Percentiles rank a stretch among this genome's conserved stretches.
phyloP scores from a whole-genome alignment of 2,888 invertebrate species.

The Monochamus alternatus region DNA sequence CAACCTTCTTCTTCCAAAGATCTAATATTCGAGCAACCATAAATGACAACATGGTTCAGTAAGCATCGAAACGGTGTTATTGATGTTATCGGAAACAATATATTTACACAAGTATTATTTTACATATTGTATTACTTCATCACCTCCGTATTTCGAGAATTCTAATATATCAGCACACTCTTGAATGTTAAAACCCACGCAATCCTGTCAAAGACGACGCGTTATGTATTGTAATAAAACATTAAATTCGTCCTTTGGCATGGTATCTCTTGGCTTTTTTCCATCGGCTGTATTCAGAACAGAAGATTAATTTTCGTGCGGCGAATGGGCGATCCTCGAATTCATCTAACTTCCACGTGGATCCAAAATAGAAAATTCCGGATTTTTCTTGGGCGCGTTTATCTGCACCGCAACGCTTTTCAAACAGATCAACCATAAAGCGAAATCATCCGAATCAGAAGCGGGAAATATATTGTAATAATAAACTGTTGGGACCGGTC shows the following conservation, averaged over 20 bases:
- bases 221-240: constrained; percentile 23
- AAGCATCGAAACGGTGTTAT: too few species aligned
- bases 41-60: too few species aligned
- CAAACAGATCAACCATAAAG: background rate
- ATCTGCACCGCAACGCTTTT: background rate
- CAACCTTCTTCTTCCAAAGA: too few species aligned
- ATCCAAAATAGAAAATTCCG: constrained; percentile 17
- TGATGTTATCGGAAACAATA: too few species aligned
- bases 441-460: background rate
- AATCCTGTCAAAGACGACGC: background rate
- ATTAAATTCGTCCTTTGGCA: constrained; percentile 40
- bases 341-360: constrained; percentile 29
- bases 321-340: constrained; percentile 8
- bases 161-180: background rate
- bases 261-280: constrained; percentile 44
- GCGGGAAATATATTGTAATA: constrained; percentile 1
- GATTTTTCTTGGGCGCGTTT: background rate
- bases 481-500: background rate
- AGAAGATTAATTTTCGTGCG: constrained; percentile 29
- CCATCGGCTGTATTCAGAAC: constrained; percentile 30
- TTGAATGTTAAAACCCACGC: constrained; percentile 17
- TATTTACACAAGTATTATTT: too few species aligned
- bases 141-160: too few species aligned
- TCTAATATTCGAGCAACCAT: too few species aligned
- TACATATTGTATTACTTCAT: too few species aligned